phyloP scores from a whole-genome alignment of 2,888 invertebrate species.

The Agapetus fuscipes region DNA sequence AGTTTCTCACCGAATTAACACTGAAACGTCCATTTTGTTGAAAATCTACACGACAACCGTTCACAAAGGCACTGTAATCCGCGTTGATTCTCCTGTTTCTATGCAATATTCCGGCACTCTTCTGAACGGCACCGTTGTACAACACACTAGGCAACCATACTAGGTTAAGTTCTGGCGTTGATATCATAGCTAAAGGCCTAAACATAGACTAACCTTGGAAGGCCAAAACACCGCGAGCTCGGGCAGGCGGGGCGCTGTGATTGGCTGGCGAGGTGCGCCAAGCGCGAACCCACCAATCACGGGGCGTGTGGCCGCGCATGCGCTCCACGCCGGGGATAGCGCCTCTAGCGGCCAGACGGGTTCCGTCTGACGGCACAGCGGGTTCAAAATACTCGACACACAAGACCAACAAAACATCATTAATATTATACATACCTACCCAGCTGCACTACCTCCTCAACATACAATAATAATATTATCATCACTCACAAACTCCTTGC shows the following conservation, averaged over 20 bases:
- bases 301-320: conserved; percentile 6
- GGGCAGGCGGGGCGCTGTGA: conserved; percentile 16
- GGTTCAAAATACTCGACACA: too few relatives aligned
- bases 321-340: conserved; percentile 4
- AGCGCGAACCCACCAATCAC: conserved; percentile 9
- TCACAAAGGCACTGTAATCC: conserved; percentile 16
- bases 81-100: conserved; percentile 14
- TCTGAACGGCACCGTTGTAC: conserved; percentile 20
- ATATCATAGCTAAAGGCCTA: conserved; percentile 21
- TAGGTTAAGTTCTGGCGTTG: conserved; percentile 22
- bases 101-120: conserved; percentile 18
- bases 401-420: too few relatives aligned
- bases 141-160: conserved; percentile 22
- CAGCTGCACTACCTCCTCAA: too few relatives aligned
- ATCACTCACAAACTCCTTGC: too few relatives aligned
- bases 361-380: too few relatives aligned
- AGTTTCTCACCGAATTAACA: conserved; percentile 19
- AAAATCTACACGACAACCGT: conserved; percentile 16
- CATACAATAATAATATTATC: too few relatives aligned
- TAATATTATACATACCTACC: too few relatives aligned
- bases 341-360: conserved; percentile 7
- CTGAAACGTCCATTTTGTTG: conserved; percentile 19
- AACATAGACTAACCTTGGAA: conserved; percentile 20
- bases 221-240: conserved; percentile 20
- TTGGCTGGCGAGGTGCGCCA: conserved; percentile 13